Percentiles rank a stretch among this genome's conserved stretches.
These are phyloP conservation scores for Dinomys branickii DNA, from an alignment of 2,113 vertebrate species.

Conservation along the genomic window DNA sequence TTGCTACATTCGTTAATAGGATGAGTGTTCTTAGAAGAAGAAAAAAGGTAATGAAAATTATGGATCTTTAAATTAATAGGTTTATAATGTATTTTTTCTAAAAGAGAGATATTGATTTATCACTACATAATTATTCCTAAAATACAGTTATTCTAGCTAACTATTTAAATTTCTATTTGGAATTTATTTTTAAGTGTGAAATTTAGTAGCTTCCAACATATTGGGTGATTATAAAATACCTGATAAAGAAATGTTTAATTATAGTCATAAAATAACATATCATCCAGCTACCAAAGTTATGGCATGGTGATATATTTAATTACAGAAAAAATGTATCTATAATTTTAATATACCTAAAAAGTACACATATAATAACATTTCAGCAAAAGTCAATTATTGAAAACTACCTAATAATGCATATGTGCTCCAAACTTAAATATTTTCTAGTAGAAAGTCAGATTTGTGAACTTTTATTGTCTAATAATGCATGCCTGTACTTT, in stretches of 20 bases:
- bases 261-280: background rate
- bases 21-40: background rate
- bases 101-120: background rate
- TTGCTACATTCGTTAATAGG: conserved; percentile 1
- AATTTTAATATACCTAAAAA: background rate
- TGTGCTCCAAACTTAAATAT: background rate
- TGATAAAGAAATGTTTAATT: background rate
- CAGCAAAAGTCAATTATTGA: background rate
- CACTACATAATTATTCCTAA: background rate
- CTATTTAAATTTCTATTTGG: background rate
- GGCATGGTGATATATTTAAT: background rate
- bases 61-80: conserved; percentile 3
- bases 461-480: background rate
- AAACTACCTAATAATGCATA: background rate
- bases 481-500: background rate
- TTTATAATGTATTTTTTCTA: background rate
- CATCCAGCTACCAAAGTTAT: background rate
- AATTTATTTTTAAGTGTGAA: conserved; percentile 2
- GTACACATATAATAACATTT: background rate
- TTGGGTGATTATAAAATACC: background rate
- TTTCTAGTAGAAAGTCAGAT: background rate
- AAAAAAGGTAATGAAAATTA: background rate
- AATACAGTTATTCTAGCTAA: background rate
- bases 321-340: background rate
- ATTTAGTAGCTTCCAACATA: background rate